A percentile compares a stretch with the other conserved stretches of the same genome.
Evolutionary conservation across 2,888 invertebrate species (phyloP).

Genomic region (Spodoptera littoralis): DNA sequence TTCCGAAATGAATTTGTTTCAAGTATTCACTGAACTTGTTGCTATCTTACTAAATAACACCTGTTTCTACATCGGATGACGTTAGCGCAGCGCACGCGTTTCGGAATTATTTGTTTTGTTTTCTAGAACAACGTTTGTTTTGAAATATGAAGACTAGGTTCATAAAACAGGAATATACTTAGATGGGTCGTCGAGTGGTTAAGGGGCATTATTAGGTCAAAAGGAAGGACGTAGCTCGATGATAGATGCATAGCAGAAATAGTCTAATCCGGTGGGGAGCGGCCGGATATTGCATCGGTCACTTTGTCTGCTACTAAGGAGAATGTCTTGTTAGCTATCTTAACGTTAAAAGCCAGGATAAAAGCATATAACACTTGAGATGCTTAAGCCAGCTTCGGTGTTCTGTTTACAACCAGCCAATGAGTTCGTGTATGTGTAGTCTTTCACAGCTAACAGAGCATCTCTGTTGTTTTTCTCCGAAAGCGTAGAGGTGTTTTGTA

Average conservation of each 20-base stretch:
- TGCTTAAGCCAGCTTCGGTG: not conserved
- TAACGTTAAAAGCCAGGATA: slow-evolving; percentile 7
- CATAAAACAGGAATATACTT: slow-evolving; percentile 33
- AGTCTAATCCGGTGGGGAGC: slow-evolving; percentile 49
- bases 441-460: not conserved
- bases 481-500: too few relatives aligned
- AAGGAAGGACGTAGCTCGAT: slow-evolving; percentile 47
- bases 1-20: slow-evolving; percentile 8
- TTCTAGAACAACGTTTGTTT: slow-evolving; percentile 33
- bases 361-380: slow-evolving; percentile 10
- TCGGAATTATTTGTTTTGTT: slow-evolving; percentile 29
- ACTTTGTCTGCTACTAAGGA: slow-evolving; percentile 42
- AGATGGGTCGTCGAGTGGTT: slow-evolving; percentile 7
- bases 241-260: slow-evolving; percentile 52
- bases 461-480: too few relatives aligned
- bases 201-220: slow-evolving; percentile 47
- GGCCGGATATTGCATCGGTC: slow-evolving; percentile 51
- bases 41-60: slow-evolving; percentile 26
- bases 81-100: slow-evolving; percentile 25
- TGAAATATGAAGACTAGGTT: slow-evolving; percentile 25
- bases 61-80: slow-evolving; percentile 22
- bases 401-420: not conserved
- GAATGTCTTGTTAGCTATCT: slow-evolving; percentile 24
- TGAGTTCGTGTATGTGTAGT: not conserved
- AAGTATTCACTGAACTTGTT: slow-evolving; percentile 3